Base-by-base conservation (phyloP, 2,888 invertebrate species). In the Quadroppia sp. region DNA sequence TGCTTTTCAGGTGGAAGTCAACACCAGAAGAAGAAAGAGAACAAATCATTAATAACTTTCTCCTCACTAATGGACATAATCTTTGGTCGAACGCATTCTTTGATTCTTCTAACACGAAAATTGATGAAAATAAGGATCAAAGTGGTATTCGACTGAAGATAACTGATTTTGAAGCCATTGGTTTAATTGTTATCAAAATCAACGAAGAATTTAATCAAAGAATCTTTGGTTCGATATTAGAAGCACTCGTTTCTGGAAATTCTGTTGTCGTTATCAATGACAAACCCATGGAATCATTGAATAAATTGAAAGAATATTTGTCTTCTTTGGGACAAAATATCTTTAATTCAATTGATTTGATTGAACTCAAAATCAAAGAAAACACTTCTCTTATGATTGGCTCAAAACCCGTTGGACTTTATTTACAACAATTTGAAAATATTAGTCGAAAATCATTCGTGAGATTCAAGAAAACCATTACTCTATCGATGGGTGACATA, bases 401-500 rank as follows among this genome's bases (percentile, higher is more conserved):
- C 9, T 15, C n/a, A 20, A 67, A 67, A n/a, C 13, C 23, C 23
- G 13, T 67, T 67, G 67, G 67, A 67, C 20, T 67, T 4, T 67
- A 67, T 42, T 67, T 67, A 23, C 11, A 67, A 42, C 42, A 67
- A 20, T 13, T 67, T 9, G 2, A 2, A 1, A 67, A 40, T 20
- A 15, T 67, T 36, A n/a, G 20, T 6, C 23, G 15, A 42, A 67
- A 67, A 11, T 67, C 40, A 1, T 42, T 67, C 1, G 23, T 23
- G 11, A 67, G 42, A 42, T 67, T 67, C 13, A 40, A 40, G n/a
- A 67, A 67, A 67, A 42, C 67, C 11, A 67, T 67, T 7, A 42
- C 40, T 67, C 15, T 67, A 42, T 42, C 40, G 36, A 42, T 67
- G 9, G 67, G 67, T 42, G 67, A 67, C 25, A 42, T 67, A n/a